phyloP scores from a whole-genome alignment of 64 coral and sea anemone species.

The Dendronephthya gigantea region DNA sequence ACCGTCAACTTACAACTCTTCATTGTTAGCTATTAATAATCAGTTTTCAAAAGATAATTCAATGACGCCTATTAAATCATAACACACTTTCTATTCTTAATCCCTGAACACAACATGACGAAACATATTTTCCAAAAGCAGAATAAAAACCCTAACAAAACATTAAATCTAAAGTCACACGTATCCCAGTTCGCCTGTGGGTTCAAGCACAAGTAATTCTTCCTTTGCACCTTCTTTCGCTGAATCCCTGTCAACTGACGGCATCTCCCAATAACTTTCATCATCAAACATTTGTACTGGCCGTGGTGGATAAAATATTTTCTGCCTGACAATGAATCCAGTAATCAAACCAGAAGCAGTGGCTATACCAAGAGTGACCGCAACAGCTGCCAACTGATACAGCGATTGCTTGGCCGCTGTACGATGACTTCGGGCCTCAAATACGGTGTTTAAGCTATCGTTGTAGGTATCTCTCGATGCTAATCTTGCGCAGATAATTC shows the following conservation, averaged over 20 bases:
- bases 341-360: background rate
- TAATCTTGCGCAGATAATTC: slow-evolving; percentile 44
- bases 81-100: too few relatives aligned
- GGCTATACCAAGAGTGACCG: background rate
- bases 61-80: too few relatives aligned
- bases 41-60: too few relatives aligned
- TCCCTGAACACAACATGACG: too few relatives aligned
- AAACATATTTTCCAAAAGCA: too few relatives aligned
- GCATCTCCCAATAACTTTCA: slow-evolving; percentile 58
- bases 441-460: background rate
- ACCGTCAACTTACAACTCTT: too few relatives aligned
- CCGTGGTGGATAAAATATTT: slow-evolving; percentile 62
- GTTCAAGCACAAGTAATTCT: background rate
- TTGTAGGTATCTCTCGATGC: background rate
- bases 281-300: slow-evolving; percentile 73
- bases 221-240: background rate
- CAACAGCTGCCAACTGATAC: background rate
- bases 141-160: too few relatives aligned
- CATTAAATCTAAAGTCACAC: background rate
- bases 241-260: too few relatives aligned
- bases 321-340: slow-evolving; percentile 65
- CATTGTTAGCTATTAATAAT: too few relatives aligned
- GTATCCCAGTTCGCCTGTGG: background rate
- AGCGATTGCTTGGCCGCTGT: background rate
- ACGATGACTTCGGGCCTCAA: background rate